Evolutionary conservation across 1,140 invertebrate genomes (phyloP), one percentile per base, ranked within the genome.

Genomic region (Apolygus lucorum): DNA sequence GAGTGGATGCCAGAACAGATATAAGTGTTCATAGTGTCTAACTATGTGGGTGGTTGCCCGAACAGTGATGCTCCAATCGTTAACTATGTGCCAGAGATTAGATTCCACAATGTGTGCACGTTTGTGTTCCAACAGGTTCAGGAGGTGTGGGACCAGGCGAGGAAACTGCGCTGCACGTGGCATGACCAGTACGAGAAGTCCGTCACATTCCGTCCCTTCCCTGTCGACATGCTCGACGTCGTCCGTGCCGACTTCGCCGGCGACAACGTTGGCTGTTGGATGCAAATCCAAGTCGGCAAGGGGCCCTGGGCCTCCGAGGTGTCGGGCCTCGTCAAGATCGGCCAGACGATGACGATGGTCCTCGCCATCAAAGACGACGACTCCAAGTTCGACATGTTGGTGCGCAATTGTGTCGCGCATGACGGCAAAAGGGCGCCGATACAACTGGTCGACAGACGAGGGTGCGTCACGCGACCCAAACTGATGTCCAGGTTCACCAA

Each of bases 281-380:
- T 95, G 92, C 93, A 95, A 79, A 95, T 96, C 72, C 93, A 96
- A 79, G 91, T 93, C 24, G 93, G 93, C 27, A 95, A 94, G 78
- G 93, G 93, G 68, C 93, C 93, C 0, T 96, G 92, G 92, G 92
- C 93, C 24, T 93, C 90, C 2, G 93, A 96, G 81, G 93, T 96
- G 0, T 92, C 91, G 0, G 93, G 93, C 42, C 95, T 96, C 74
- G 93, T 96, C 0, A 95, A 95, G 80, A 96, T 96, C 70, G 93
- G 93, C 11, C 93, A 96, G 78, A 96, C 93, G 0, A 95, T 96
- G 93, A 96, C 93, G 0, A 95, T 96, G 92, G 93, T 70, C n/a
- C 79, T 96, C 63, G 93, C 93, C 22, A 96, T 96, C 74, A 95
- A 96, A 78, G 93, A 96, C 74, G 93, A 95, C 71, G 93, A 96